Base-by-base conservation (phyloP, 1,140 invertebrate species). In the Meloidogyne chitwoodi region DNA sequence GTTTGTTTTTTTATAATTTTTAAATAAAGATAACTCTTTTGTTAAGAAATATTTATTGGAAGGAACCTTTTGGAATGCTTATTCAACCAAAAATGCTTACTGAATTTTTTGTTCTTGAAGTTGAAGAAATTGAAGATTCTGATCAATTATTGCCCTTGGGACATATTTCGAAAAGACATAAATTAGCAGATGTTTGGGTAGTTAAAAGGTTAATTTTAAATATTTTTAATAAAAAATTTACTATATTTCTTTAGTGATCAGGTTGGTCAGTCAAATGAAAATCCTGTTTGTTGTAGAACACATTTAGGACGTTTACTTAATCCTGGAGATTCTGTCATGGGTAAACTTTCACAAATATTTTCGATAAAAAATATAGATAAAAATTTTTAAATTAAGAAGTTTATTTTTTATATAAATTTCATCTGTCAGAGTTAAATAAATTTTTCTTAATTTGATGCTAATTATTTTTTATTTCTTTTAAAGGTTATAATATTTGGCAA, bases 71-170 rank as follows among this genome's bases (percentile, higher is more conserved):
- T 87, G 89, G 91, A 44, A 90, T 92, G 56, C 91, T 99, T 65
- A 95, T 93, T 83, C 92, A 93, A 86, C 92, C 93, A 0, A 96
- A 94, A 87, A 93, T 96, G 84, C 88, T 98, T 66, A 91, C 91
- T 2, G 94, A 98, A 88, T 99, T 93, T 85, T 91, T 93, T 82
- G 93, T 99, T 0, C 96, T 99, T 92, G 93, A 98, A 86, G 92
- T 96, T 77, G 94, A 97, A 84, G 88, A 92, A 56, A 92, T 96
- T 3, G 89, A 90, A 78, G 91, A 93, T 48, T 91, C 92, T 87
- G 91, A 95, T 77, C 81, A 80, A 26, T 80, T 73, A 79, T 83
- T 56, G 78, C 86, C 74, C 12, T 65, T 62, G 14, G 93, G 94
- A 0, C 94, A 95, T 90, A 90, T 95, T 76, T 95, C 94, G 1